These are phyloP conservation scores for Dryococelus australis DNA, from an alignment of 2,888 invertebrate species.

Conservation along the genomic window DNA sequence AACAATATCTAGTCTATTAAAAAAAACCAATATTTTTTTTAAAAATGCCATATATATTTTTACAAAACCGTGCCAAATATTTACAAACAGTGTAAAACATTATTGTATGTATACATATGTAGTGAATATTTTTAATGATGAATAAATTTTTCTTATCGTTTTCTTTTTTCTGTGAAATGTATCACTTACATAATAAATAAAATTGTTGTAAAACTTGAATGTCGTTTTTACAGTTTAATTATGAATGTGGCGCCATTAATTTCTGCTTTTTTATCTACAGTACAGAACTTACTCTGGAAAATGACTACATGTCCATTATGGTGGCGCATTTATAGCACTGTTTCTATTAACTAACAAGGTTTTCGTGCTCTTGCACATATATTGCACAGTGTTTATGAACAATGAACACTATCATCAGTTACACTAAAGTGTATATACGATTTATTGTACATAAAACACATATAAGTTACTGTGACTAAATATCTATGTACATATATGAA, in stretches of 20 bases:
- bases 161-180: neutral
- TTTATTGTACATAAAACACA: neutral
- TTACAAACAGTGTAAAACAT: neutral
- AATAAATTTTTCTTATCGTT: neutral
- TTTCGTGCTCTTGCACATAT: neutral
- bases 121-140: no score
- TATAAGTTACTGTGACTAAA: neutral
- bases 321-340: neutral
- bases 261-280: no score
- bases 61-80: neutral
- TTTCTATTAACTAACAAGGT: neutral
- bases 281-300: no score
- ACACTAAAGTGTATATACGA: neutral
- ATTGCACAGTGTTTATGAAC: neutral
- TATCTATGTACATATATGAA: neutral
- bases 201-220: neutral
- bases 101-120: neutral
- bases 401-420: neutral
- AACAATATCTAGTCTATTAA: no score
- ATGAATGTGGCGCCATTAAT: no score
- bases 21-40: no score
- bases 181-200: neutral
- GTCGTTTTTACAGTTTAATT: no score
- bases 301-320: neutral
- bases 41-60: conserved; percentile 3